Evolutionary conservation across 2,797 vertebrate genomes (phyloP).

Genomic region (Manis javanica): DNA sequence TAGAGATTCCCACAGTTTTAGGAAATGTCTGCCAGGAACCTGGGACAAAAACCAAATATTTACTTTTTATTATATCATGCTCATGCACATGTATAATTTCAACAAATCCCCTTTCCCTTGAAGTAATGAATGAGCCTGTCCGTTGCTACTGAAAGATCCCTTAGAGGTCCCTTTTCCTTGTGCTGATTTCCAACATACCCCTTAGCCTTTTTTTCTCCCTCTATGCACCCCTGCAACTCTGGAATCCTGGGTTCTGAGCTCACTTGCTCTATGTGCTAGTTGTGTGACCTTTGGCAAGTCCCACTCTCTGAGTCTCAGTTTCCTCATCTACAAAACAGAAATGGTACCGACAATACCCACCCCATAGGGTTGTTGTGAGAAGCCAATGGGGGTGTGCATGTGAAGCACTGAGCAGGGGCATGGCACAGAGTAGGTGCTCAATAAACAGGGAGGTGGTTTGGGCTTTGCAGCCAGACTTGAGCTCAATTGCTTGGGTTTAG

Average conservation of each 20-base stretch:
- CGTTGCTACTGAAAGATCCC: not conserved
- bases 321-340: not conserved
- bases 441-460: not conserved
- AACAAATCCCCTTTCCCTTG: not conserved
- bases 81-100: not conserved
- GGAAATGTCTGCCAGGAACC: not conserved
- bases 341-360: too few relatives aligned
- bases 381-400: accelerated
- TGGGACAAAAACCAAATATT: conserved; percentile 12
- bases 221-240: not conserved
- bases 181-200: not conserved
- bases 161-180: not conserved
- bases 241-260: not conserved
- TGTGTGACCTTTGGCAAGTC: not conserved
- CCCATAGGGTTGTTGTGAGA: not conserved
- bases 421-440: not conserved
- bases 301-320: not conserved
- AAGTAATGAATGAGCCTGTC: not conserved
- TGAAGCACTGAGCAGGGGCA: not conserved
- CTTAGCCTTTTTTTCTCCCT: not conserved
- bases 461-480: not conserved
- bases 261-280: not conserved
- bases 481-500: not conserved
- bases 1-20: not conserved
- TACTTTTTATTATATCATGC: conserved; percentile 19